Evolutionary conservation across 2,888 invertebrate genomes (phyloP), one percentile per base, ranked within the genome.

Genomic region (Ashinkailepas kermadecensis): DNA sequence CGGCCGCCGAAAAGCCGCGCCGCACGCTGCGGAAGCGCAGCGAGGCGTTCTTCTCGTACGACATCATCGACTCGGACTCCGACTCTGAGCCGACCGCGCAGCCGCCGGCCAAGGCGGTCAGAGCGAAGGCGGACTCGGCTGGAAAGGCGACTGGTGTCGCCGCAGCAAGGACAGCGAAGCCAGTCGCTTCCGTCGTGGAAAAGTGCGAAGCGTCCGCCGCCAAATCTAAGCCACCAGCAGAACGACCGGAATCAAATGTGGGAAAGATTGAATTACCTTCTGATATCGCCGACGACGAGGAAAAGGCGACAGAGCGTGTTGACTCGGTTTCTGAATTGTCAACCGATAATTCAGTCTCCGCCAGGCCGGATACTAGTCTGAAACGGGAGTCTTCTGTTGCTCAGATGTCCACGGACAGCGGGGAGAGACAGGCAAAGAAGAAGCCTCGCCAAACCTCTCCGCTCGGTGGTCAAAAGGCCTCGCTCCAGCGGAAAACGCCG

Each of bases 11-110:
- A 2, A 58, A 23, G 23, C 79, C 58, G 79, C 79, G 79, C 57
- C 79, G 59, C 59, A 79, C 58, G 23, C 79, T 79, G 10, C 57
- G 79, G 13, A 79, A 79, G 25, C 79, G 79, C 25, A 59, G 59
- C 79, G 79, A 79, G 23, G 58, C 59, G 58, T 79, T 79, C 79
- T 79, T 79, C 25, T 79, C 79, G 79, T 79, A 58, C 58, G 79
- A 79, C 58, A 58, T 79, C 23, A 57, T 79, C 25, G 79, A 79
- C 58, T 23, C 79, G 58, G 79, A 79, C 58, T 58, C 79, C 1
- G 79, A 59, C 15, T 23, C 58, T 13, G 79, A 79, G 23, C 79
- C 23, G 23, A 12, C 15, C n/a, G 9, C 39, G 10, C 12, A 57
- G 13, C 11, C 21, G 57, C 11, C 21, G 57, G 13, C 1, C 78